phyloP scores from a whole-genome alignment of 2,113 vertebrate species.

The Bubo blakistoni region DNA sequence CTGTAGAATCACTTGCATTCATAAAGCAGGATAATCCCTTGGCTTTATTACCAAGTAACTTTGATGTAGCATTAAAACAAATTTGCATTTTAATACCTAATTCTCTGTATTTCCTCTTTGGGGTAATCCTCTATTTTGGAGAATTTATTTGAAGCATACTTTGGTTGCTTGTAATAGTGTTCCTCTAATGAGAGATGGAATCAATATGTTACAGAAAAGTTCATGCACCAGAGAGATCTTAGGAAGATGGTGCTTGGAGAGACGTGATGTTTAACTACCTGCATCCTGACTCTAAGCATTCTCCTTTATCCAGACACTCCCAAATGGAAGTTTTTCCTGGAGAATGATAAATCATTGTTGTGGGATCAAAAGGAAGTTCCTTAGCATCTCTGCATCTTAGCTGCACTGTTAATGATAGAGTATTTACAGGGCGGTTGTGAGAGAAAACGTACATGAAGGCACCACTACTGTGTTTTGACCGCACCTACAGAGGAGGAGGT shows the following conservation, averaged over 20 bases:
- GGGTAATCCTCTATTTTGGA: neutral
- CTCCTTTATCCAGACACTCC: neutral
- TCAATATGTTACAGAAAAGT: neutral
- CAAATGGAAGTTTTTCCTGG: neutral
- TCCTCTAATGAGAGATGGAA: neutral
- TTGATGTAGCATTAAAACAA: slow-evolving; percentile 19
- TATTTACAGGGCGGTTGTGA: neutral
- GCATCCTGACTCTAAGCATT: neutral
- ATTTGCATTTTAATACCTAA: slow-evolving; percentile 21
- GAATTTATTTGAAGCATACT: neutral
- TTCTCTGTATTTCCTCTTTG: neutral
- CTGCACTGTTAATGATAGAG: neutral
- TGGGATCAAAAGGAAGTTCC: neutral
- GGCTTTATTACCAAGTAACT: neutral
- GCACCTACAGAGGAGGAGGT: neutral
- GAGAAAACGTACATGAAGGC: neutral
- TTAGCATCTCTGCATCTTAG: neutral
- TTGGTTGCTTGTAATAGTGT: neutral
- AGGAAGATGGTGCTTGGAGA: neutral
- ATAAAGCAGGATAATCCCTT: neutral
- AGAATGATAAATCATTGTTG: neutral
- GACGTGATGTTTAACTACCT: neutral
- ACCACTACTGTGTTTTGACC: neutral
- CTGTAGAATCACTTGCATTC: neutral
- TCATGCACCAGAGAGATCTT: neutral